Conservation (phyloP, 2,113 vertebrate species). For the Callipepla californica region DNA sequence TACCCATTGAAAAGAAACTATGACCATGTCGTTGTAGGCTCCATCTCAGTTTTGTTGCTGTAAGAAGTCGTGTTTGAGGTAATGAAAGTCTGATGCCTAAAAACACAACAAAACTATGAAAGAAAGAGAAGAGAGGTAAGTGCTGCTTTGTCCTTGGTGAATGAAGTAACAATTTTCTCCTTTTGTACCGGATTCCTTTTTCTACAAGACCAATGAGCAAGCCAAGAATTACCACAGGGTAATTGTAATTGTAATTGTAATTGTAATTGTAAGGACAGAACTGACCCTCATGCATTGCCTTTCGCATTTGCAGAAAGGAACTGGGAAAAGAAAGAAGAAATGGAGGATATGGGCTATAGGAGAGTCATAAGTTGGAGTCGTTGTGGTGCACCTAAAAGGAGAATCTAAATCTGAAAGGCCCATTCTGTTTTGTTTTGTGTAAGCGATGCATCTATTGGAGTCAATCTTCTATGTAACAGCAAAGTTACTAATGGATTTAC, state of each 20-base stretch:
- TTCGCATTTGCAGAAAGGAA: not conserved
- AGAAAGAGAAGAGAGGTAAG: not conserved
- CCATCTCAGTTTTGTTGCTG: not conserved
- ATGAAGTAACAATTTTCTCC: not conserved
- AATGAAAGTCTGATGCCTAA: not conserved
- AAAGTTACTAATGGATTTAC: not conserved
- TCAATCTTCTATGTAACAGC: not conserved
- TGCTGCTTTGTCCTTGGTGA: not conserved
- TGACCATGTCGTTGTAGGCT: not conserved
- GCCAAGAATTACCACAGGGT: not conserved
- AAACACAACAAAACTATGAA: accelerated
- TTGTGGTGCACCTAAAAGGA: not conserved
- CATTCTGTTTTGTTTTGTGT: not conserved
- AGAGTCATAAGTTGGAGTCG: not conserved
- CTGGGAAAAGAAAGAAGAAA: not conserved
- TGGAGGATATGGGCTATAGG: not conserved
- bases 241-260: too few species aligned
- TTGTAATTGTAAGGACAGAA: not conserved
- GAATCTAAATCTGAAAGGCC: not conserved
- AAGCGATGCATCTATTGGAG: not conserved
- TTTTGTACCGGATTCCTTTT: not conserved
- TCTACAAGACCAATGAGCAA: not conserved
- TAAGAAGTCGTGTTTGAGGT: not conserved
- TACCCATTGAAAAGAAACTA: not conserved
- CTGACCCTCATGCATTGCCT: not conserved